A percentile compares a stretch with the other conserved stretches of the same genome.
These are phyloP conservation scores for Calameuta idolon DNA, from an alignment of 2,888 invertebrate genomes.

Conservation along the genomic window DNA sequence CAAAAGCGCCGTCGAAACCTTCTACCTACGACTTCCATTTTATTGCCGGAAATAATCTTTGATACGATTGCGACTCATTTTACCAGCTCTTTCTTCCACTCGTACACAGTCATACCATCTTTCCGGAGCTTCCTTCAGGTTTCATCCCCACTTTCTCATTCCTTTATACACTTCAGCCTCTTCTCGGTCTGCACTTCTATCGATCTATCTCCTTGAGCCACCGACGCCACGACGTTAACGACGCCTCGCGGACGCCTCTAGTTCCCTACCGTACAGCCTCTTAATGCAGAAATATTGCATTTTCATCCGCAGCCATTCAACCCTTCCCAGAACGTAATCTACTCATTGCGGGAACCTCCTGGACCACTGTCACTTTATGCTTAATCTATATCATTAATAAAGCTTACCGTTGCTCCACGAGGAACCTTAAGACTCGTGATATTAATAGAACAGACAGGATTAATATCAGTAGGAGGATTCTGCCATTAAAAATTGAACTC, in stretches of 20 bases:
- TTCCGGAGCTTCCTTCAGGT: not conserved
- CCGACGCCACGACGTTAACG: slow-evolving; percentile 1
- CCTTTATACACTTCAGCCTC: not conserved
- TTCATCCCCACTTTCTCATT: not conserved
- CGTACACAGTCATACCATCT: not conserved
- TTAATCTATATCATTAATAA: slow-evolving; percentile 63
- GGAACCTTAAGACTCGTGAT: slow-evolving; percentile 46
- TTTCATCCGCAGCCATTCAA: slow-evolving; percentile 36
- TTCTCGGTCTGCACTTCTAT: slow-evolving; percentile 3
- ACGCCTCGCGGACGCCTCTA: not conserved
- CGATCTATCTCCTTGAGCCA: slow-evolving; percentile 11
- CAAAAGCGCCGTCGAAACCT: slow-evolving; percentile 36
- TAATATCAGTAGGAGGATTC: not conserved
- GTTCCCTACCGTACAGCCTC: slow-evolving; percentile 8
- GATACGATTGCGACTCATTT: slow-evolving; percentile 58
- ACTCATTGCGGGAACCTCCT: slow-evolving; percentile 20
- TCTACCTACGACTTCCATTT: slow-evolving; percentile 48
- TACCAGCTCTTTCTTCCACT: slow-evolving; percentile 38
- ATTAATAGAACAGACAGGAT: slow-evolving; percentile 45
- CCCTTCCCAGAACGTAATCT: slow-evolving; percentile 27
- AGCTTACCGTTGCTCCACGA: slow-evolving; percentile 50
- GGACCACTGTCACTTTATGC: slow-evolving; percentile 52
- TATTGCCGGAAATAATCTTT: slow-evolving; percentile 65
- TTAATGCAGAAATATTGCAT: slow-evolving; percentile 42
- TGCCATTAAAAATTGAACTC: not conserved